Evolutionary conservation across 1,140 invertebrate genomes (phyloP).

Genomic region (Ceratina japonica): DNA sequence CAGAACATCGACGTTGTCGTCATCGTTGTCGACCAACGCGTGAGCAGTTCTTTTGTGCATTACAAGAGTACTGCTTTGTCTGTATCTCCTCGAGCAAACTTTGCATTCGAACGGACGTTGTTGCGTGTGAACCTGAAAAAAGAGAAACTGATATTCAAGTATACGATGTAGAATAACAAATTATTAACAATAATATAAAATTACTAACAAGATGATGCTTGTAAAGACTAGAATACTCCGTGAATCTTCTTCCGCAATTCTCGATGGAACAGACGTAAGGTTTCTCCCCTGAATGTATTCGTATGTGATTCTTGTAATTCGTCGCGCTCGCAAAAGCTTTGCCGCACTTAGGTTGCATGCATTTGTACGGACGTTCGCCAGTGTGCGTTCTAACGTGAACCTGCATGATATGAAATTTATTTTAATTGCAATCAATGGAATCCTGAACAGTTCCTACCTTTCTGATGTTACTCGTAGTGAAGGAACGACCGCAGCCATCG

Average conservation of each 20-base stretch:
- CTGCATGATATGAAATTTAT: slow-evolving; percentile 34
- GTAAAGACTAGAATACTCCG: slow-evolving; percentile 88
- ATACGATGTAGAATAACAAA: background rate
- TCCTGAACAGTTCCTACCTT: slow-evolving; percentile 77
- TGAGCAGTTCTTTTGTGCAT: slow-evolving; percentile 81
- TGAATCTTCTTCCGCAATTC: slow-evolving; percentile 85
- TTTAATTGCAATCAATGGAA: too few species aligned
- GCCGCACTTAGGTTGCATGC: slow-evolving; percentile 81
- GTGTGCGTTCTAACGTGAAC: slow-evolving; percentile 81
- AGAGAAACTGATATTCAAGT: background rate
- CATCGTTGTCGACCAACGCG: slow-evolving; percentile 66
- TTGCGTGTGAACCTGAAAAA: slow-evolving; percentile 81
- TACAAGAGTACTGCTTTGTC: slow-evolving; percentile 83
- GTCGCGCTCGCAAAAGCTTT: slow-evolving; percentile 85
- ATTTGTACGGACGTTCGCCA: slow-evolving; percentile 84
- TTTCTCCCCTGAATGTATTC: slow-evolving; percentile 83
- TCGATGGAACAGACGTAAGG: slow-evolving; percentile 81
- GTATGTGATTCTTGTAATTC: slow-evolving; percentile 85
- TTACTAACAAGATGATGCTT: slow-evolving; percentile 85
- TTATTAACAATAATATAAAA: background rate
- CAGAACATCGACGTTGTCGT: slow-evolving; percentile 66
- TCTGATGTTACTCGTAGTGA: slow-evolving; percentile 87
- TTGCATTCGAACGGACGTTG: slow-evolving; percentile 83
- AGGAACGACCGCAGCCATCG: slow-evolving; percentile 84
- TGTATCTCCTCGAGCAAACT: slow-evolving; percentile 82